Conservation (phyloP, 2,113 vertebrate genomes). For the Jaculus jaculus region DNA sequence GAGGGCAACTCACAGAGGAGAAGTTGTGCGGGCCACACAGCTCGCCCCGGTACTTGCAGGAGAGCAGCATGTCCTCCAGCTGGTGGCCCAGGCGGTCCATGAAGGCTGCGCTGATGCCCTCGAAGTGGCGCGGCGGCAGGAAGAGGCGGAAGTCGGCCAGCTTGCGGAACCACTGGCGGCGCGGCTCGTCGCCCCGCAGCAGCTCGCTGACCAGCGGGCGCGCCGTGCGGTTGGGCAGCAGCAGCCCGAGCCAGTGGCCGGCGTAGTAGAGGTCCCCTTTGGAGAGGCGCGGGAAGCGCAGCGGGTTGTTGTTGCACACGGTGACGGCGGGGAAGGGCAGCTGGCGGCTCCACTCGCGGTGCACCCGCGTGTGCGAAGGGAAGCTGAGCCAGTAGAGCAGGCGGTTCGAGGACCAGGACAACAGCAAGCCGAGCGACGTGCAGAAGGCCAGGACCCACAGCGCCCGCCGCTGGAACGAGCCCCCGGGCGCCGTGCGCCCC, state of each 20-base stretch:
- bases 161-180: slow-evolving; percentile 95
- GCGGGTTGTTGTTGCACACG: slow-evolving; percentile 98
- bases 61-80: slow-evolving; percentile 98
- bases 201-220: slow-evolving; percentile 94
- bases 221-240: slow-evolving; percentile 94
- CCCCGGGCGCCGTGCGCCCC: slow-evolving; percentile 84
- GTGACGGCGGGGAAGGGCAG: slow-evolving; percentile 95
- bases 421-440: slow-evolving; percentile 92
- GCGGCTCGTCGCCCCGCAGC: slow-evolving; percentile 90
- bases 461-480: slow-evolving; percentile 89
- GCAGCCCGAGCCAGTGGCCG: slow-evolving; percentile 95
- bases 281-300: slow-evolving; percentile 96
- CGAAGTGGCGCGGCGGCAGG: slow-evolving; percentile 95
- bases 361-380: slow-evolving; percentile 95
- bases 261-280: slow-evolving; percentile 98
- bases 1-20: slow-evolving; percentile 93
- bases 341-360: slow-evolving; percentile 96
- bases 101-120: slow-evolving; percentile 96
- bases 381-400: slow-evolving; percentile 96
- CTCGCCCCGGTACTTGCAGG: slow-evolving; percentile 97
- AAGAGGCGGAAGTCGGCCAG: slow-evolving; percentile 97
- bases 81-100: slow-evolving; percentile 98
- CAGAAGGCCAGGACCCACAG: slow-evolving; percentile 95
- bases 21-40: slow-evolving; percentile 97
- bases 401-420: slow-evolving; percentile 97